phyloP scores from a whole-genome alignment of 2,888 invertebrate species.

The Trichogramma dendrolimi region DNA sequence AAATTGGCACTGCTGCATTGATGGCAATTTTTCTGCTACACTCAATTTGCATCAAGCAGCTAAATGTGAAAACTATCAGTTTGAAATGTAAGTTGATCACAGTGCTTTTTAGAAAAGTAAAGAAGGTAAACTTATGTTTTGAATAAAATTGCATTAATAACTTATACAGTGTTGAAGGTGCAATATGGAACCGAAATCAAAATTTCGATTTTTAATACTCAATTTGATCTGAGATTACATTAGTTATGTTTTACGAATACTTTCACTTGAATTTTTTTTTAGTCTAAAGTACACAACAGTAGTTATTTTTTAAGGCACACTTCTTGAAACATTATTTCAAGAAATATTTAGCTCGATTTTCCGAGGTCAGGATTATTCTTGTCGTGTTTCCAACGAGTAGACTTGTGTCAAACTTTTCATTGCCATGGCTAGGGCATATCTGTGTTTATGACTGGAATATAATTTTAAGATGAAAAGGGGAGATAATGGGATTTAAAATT shows the following conservation, averaged over 20 bases:
- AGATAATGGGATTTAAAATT: not conserved
- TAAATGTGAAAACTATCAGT: slow-evolving; percentile 39
- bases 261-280: no score
- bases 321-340: slow-evolving; percentile 36
- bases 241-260: no score
- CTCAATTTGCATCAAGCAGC: slow-evolving; percentile 39
- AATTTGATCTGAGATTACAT: no score
- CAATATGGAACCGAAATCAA: no score
- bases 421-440: slow-evolving; percentile 33
- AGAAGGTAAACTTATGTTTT: not conserved
- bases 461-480: not conserved
- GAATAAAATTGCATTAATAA: slow-evolving; percentile 1
- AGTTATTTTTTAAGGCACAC: no score
- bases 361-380: slow-evolving; percentile 40
- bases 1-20: slow-evolving; percentile 36
- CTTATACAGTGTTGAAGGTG: not conserved
- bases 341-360: slow-evolving; percentile 41
- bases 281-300: no score
- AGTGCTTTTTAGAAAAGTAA: not conserved
- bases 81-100: slow-evolving; percentile 42
- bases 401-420: no score
- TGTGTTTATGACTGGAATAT: not conserved
- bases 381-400: slow-evolving; percentile 25
- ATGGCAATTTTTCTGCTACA: slow-evolving; percentile 42
- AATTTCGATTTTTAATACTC: no score